Base-by-base conservation (phyloP, 2,797 vertebrate genomes). In the Clarias fuscus region DNA sequence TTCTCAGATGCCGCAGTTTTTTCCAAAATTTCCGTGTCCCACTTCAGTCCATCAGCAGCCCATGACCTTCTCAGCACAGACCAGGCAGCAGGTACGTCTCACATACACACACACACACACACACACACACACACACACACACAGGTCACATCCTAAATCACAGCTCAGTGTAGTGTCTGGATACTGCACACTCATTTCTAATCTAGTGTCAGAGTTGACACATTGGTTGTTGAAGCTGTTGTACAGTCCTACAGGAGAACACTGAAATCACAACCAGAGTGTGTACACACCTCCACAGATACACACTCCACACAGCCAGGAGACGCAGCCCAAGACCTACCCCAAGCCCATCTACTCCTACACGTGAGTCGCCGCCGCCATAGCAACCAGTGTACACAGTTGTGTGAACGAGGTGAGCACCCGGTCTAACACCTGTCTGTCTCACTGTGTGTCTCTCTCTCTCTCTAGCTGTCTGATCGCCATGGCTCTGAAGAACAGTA, bases 261-360 rank as follows among this genome's bases (percentile, higher is more conserved):
- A 33, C 33, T 33, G 33, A 33, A 33, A 33, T 33, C 33, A 33
- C 86, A 92, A 93, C 30, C 97, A 97, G 92, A 93, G 96, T 89
- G 93, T 96, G 18, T 99, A 96, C 77, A 89, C 96, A 15, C 98
- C 98, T 93, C 95, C 97, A 62, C 97, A 95, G 40, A 91, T 97
- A 40, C 78, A 81, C 90, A 95, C 96, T 37, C 4, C 37, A 37
- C 37, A 37, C 37, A 37, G 37, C 86, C 98, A 96, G 87, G 98
- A 99, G 0, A 90, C 96, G 87, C 97, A 97, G 40, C 95, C 97
- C 87, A 99, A 98, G 90, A 96, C 96, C 83, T 99, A 98, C 85
- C 98, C 98, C 88, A 99, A 99, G 86, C 98, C 98, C 67, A 99
- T 99, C 94, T 99, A 99, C 86, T 99, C 98, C 0, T 99, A 99